A percentile compares a stretch with the other conserved stretches of the same genome.
Evolutionary conservation across 1,140 invertebrate genomes (phyloP).

Genomic region (Euura saliciscinereae): DNA sequence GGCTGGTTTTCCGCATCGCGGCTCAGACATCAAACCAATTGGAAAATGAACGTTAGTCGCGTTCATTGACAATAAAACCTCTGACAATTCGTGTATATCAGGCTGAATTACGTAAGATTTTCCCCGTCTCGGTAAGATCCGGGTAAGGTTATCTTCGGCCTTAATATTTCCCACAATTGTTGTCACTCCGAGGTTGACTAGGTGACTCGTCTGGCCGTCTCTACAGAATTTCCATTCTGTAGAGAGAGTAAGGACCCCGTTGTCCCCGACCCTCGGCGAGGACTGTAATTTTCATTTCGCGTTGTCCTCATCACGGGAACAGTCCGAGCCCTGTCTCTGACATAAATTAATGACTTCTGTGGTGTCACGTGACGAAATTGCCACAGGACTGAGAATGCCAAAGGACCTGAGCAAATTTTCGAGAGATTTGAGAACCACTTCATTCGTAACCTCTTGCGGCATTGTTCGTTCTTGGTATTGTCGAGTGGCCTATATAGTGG

Average conservation of each 20-base stretch:
- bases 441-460: too few relatives aligned
- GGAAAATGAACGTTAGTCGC: too few relatives aligned
- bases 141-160: not conserved
- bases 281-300: slow-evolving; percentile 1
- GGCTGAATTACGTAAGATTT: too few relatives aligned
- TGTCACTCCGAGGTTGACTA: not conserved
- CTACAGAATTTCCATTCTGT: not conserved
- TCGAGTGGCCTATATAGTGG: too few relatives aligned
- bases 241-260: not conserved
- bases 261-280: not conserved
- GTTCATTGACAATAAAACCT: too few relatives aligned
- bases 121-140: too few relatives aligned
- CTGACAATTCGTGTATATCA: too few relatives aligned
- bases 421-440: not conserved
- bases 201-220: not conserved
- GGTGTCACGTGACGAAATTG: not conserved
- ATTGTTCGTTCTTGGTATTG: too few relatives aligned
- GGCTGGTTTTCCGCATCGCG: too few relatives aligned
- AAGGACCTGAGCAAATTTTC: not conserved
- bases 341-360: not conserved
- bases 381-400: not conserved
- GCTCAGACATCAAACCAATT: too few relatives aligned
- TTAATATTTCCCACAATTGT: not conserved
- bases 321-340: not conserved
- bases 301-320: not conserved